Evolutionary conservation across 2,797 vertebrate species (phyloP), one percentile per base, ranked within the genome.

Genomic region (Steatocranus sp.): DNA sequence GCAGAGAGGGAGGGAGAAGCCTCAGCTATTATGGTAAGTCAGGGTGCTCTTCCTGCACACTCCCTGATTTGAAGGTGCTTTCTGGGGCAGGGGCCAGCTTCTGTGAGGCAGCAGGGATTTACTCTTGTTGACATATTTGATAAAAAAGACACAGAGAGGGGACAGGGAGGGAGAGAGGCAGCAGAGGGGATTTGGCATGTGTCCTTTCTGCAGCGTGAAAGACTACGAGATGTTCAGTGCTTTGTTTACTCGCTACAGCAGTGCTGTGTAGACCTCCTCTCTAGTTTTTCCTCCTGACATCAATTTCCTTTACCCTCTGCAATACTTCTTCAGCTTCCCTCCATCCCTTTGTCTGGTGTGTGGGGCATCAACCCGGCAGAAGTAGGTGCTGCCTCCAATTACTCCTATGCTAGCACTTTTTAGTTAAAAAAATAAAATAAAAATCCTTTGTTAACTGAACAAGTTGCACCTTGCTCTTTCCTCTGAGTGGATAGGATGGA

Each of bases 21-120:
- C 75, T 88, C 83, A 6, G 83, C 86, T 86, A 74, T 82, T 77
- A 93, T 94, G 94, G 95, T 95, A 92, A 94, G 95, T 93, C 81
- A 23, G 81, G 38, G 79, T 79, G 53, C 68, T 83, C 78, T 51
- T 83, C 86, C 78, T 79, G 81, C 76, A 49, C 76, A 84, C 79
- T 83, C 87, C 84, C 84, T 18, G 3, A 38, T 46, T 76, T 2
- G 23, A 82, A 91, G 90, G 80, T 87, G 89, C 78, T 93, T 91
- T 91, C 88, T 90, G 89, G 90, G 83, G 86, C 86, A 88, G 68
- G 74, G 89, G 77, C 34, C 68, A 66, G 89, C 56, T 77, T 87
- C 83, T 82, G 82, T 6, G 49, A 87, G 81, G 89, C 87, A 70
- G 86, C 54, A 7, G 89, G 92, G 91, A 91, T 94, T 94, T 94